phyloP scores from a whole-genome alignment of 2,797 vertebrate species.

The Sylvia borin region DNA sequence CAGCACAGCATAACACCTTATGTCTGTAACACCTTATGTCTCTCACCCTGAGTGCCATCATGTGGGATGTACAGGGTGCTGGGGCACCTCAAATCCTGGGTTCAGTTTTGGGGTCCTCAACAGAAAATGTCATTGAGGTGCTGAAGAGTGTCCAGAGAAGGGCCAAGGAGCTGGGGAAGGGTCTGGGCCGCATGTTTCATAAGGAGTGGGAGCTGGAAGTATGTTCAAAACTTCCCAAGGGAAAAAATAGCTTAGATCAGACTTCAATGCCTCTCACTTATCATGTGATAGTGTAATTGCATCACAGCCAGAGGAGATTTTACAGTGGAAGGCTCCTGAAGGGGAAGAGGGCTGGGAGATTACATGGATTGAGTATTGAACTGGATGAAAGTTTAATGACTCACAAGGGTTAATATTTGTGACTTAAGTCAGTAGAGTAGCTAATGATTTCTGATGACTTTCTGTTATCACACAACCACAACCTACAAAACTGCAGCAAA shows the following conservation, averaged over 20 bases:
- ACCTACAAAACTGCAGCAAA: neutral
- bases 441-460: neutral
- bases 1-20: neutral
- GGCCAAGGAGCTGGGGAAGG: neutral
- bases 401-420: neutral
- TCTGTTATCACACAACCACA: neutral
- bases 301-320: fast-evolving
- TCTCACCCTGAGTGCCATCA: neutral
- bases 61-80: neutral
- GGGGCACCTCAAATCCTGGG: neutral
- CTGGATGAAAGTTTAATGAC: neutral
- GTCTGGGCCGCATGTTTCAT: neutral
- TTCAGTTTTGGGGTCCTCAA: neutral
- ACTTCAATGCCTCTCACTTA: neutral
- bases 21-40: neutral
- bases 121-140: neutral
- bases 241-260: neutral
- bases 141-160: neutral
- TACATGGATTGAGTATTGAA: neutral
- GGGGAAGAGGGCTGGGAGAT: neutral
- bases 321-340: neutral
- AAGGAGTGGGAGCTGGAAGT: neutral
- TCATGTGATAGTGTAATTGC: fast-evolving
- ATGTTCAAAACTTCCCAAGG: neutral
- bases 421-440: neutral